Conservation (phyloP, 2,113 vertebrate genomes). For the Dasypus novemcinctus region DNA sequence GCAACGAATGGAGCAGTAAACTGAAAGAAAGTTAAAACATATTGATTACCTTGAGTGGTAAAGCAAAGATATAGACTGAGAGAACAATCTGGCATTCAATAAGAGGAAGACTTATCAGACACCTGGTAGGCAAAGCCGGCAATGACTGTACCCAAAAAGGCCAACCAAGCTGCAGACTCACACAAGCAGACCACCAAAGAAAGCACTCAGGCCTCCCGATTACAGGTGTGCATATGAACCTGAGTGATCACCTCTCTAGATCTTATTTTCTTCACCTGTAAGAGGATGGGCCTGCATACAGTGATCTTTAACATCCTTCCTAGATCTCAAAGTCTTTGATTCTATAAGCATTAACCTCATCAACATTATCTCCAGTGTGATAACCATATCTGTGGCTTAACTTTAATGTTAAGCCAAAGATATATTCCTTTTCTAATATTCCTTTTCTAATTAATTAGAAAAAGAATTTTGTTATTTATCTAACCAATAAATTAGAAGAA, state of each 20-base stretch:
- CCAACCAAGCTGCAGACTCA: neutral
- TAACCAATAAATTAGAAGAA: neutral
- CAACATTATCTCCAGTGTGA: neutral
- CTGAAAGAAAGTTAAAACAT: neutral
- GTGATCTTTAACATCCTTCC: neutral
- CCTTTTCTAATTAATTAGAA: neutral
- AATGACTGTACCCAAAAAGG: neutral
- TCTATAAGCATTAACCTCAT: neutral
- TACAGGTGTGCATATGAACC: neutral
- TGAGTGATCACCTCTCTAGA: neutral
- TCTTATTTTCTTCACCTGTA: neutral
- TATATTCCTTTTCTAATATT: neutral
- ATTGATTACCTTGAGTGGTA: neutral
- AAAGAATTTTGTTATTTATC: slow-evolving; percentile 18
- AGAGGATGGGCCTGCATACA: neutral
- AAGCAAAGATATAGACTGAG: neutral
- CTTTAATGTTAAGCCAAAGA: neutral
- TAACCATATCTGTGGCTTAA: neutral
- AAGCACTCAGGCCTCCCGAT: neutral
- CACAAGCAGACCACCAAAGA: neutral
- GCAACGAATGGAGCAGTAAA: neutral
- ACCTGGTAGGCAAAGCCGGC: neutral
- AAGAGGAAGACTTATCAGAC: neutral
- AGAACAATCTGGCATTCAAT: neutral
- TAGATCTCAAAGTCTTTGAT: neutral